A percentile compares a stretch with the other conserved stretches of the same genome.
phyloP scores from a whole-genome alignment of 1,140 invertebrate species.

The Sycobia sp. region DNA sequence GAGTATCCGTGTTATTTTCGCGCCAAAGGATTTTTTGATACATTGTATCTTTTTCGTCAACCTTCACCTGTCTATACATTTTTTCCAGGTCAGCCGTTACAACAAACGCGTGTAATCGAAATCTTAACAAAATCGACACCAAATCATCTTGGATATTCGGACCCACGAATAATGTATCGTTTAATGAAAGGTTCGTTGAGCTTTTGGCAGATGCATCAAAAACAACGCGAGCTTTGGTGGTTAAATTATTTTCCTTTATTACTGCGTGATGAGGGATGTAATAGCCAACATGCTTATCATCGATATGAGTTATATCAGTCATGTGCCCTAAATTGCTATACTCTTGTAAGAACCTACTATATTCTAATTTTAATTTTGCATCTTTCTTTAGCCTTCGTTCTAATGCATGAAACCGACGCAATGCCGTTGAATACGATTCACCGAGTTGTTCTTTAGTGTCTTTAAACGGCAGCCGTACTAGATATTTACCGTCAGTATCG shows the following conservation, averaged over 20 bases:
- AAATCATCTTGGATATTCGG: neutral
- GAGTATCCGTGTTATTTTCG: neutral
- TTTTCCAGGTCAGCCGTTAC: neutral
- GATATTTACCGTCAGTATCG: neutral
- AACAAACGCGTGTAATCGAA: neutral
- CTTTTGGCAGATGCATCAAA: neutral
- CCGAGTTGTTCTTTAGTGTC: neutral
- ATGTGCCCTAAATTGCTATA: neutral
- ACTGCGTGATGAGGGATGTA: neutral
- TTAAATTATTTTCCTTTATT: neutral
- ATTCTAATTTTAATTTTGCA: neutral
- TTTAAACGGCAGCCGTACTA: neutral
- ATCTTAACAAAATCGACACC: neutral
- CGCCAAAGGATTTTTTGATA: slow-evolving; percentile 15
- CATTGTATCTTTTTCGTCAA: neutral
- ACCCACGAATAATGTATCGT: neutral
- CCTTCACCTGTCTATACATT: neutral
- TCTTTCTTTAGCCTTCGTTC: neutral
- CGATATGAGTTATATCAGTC: neutral
- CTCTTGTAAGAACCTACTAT: neutral
- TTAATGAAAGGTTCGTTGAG: neutral
- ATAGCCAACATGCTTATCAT: neutral
- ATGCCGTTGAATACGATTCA: neutral
- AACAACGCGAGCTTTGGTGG: neutral
- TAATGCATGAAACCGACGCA: neutral